These are phyloP conservation scores for Antennarius striatus DNA, from an alignment of 2,113 vertebrate genomes.

Conservation along the genomic window DNA sequence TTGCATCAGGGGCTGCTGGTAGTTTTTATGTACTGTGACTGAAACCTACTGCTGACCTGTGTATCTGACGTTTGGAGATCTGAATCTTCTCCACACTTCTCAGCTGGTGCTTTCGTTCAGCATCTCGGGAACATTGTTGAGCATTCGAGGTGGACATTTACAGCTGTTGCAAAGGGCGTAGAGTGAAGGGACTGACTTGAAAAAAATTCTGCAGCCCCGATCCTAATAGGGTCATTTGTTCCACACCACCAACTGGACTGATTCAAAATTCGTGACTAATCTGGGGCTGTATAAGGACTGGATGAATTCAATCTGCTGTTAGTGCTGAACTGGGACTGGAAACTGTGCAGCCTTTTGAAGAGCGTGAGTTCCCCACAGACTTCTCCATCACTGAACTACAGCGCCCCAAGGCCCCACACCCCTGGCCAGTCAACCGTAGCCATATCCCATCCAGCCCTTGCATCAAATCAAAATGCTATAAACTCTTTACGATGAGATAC, in stretches of 20 bases:
- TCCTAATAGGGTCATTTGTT: constrained; percentile 74
- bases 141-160: constrained; percentile 45
- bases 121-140: constrained; percentile 46
- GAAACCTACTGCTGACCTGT: constrained; percentile 26
- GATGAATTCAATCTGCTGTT: constrained; percentile 77
- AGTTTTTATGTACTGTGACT: constrained; percentile 33
- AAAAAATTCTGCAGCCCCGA: constrained; percentile 47
- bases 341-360: constrained; percentile 62
- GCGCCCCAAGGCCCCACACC: constrained; percentile 66
- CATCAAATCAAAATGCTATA: constrained; percentile 77
- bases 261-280: constrained; percentile 73
- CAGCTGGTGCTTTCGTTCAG: constrained; percentile 45
- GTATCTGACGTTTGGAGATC: constrained; percentile 26
- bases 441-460: constrained; percentile 67
- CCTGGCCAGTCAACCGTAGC: constrained; percentile 67
- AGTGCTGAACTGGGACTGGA: constrained; percentile 72
- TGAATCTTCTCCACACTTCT: constrained; percentile 18
- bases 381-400: constrained; percentile 68
- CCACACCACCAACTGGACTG: constrained; percentile 57
- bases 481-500: constrained; percentile 73
- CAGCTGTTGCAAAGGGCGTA: constrained; percentile 44
- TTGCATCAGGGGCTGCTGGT: constrained; percentile 41
- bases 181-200: constrained; percentile 43
- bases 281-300: constrained; percentile 69
- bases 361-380: constrained; percentile 64